Conservation (phyloP, 2,888 invertebrate species). For the Nomada fucata region DNA sequence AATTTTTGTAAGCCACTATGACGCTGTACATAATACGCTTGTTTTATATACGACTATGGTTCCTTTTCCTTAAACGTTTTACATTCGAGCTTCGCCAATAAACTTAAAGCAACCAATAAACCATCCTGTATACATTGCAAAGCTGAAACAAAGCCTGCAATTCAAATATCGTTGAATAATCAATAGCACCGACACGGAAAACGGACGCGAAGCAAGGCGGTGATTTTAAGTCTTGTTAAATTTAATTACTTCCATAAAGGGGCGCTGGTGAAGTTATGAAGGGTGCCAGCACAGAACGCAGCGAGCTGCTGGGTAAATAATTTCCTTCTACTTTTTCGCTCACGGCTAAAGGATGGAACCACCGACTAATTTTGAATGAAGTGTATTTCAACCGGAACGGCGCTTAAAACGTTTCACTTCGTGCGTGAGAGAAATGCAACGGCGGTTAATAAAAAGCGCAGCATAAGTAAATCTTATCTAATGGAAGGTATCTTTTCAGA, state of each 20-base stretch:
- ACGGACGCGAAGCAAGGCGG: slow-evolving; percentile 17
- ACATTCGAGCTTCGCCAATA: too few species aligned
- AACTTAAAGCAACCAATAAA: background rate
- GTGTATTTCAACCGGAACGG: slow-evolving; percentile 29
- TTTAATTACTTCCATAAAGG: slow-evolving; percentile 47
- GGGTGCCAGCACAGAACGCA: slow-evolving; percentile 23
- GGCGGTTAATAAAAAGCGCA: slow-evolving; percentile 30
- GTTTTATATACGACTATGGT: too few species aligned
- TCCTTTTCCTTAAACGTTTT: too few species aligned
- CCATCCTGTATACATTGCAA: background rate
- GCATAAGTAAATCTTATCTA: slow-evolving; percentile 40
- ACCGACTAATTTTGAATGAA: slow-evolving; percentile 35
- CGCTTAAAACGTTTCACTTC: slow-evolving; percentile 40
- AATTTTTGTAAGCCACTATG: too few species aligned
- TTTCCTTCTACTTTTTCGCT: slow-evolving; percentile 35
- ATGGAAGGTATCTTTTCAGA: slow-evolving; percentile 33
- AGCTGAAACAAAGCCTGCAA: background rate
- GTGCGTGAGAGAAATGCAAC: slow-evolving; percentile 18
- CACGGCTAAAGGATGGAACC: slow-evolving; percentile 20
- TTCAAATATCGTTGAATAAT: slow-evolving; percentile 21
- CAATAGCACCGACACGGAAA: background rate
- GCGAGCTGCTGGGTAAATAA: slow-evolving; percentile 36
- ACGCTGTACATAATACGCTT: too few species aligned
- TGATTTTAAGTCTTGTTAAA: slow-evolving; percentile 44
- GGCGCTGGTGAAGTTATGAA: slow-evolving; percentile 24